Base-by-base conservation (phyloP, 2,888 invertebrate genomes). In the Gymnocheta viridis region DNA sequence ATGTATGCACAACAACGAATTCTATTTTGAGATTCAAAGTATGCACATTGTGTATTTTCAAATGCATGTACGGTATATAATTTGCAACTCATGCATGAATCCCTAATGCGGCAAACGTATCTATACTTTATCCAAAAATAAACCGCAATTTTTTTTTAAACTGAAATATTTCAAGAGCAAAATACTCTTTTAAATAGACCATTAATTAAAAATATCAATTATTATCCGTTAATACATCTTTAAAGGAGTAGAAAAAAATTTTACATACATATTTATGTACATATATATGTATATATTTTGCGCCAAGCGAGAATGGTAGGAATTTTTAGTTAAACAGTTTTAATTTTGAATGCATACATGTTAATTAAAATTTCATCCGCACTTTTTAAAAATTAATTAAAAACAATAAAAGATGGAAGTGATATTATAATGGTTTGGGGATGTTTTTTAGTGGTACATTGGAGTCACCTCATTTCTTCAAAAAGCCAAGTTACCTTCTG, bases 141-240 rank as follows among this genome's bases (percentile, higher is more conserved):
- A 49, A 49, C 1, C 35, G 47, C 32, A 22, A 76, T 19, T 22
- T 29, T 58, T 47, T 12, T 9, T n/a, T 35, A 44, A 44, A 44
- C 3, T 2, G 5, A 44, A 44, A 44, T 17, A 17, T 79, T 80
- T 80, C 79, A 80, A 80, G 79, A 72, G 79, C 79, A 80, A 64
- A 62, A 72, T 19, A 6, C 1, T 4, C 10, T 9, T 44, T 38
- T 66, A 72, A 49, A 79, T 72, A 64, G 38, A 58, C 29, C 4
- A 3, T 22, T 44, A 10, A 66, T 1, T 64, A 5, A 51, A 64
- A 44, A n/a, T 74, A 54, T 73, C 0, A 5, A 58, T 58, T 44
- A 29, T 44, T 35, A n/a, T 27, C 29, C 29, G n/a, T n/a, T 56
- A 56, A n/a, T 54, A n/a, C 27, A 54, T 32, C 6, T 32, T 58